These are phyloP conservation scores for Psylliodes chrysocephalus DNA, from an alignment of 2,888 invertebrate genomes.

Conservation along the genomic window DNA sequence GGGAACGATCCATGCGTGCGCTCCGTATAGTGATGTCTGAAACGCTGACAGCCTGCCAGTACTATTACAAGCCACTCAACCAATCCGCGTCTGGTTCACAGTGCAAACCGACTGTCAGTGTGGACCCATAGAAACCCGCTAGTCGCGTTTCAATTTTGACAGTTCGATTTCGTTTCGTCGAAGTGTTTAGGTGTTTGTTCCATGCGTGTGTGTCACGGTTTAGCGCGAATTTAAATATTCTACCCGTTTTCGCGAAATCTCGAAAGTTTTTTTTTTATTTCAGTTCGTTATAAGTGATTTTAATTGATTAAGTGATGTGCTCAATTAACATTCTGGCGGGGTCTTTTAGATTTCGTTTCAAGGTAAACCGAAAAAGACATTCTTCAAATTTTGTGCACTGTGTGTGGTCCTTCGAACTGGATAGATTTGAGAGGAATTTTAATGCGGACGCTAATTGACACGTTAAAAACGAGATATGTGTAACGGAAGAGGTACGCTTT, in stretches of 20 bases:
- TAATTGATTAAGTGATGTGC: conserved; percentile 47
- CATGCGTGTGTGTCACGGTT: conserved; percentile 29
- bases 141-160: conserved; percentile 57
- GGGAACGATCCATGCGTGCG: conserved; percentile 59
- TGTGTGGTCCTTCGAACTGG: conserved; percentile 54
- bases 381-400: conserved; percentile 38
- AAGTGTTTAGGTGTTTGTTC: conserved; percentile 40
- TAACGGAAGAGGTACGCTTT: conserved; percentile 46
- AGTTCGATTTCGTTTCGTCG: conserved; percentile 45
- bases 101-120: conserved; percentile 62
- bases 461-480: conserved; percentile 55
- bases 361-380: conserved; percentile 42
- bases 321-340: conserved; percentile 44
- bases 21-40: conserved; percentile 65
- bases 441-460: conserved; percentile 59
- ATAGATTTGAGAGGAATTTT: conserved; percentile 51
- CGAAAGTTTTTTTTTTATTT: conserved; percentile 26
- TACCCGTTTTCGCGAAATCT: not conserved
- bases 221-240: conserved; percentile 26
- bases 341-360: conserved; percentile 38
- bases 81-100: conserved; percentile 63
- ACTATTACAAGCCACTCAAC: conserved; percentile 64
- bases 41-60: conserved; percentile 66
- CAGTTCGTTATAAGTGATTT: conserved; percentile 33
- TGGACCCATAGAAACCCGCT: conserved; percentile 57